phyloP scores from a whole-genome alignment of 2,888 invertebrate species.

The Polyommatus icarus region DNA sequence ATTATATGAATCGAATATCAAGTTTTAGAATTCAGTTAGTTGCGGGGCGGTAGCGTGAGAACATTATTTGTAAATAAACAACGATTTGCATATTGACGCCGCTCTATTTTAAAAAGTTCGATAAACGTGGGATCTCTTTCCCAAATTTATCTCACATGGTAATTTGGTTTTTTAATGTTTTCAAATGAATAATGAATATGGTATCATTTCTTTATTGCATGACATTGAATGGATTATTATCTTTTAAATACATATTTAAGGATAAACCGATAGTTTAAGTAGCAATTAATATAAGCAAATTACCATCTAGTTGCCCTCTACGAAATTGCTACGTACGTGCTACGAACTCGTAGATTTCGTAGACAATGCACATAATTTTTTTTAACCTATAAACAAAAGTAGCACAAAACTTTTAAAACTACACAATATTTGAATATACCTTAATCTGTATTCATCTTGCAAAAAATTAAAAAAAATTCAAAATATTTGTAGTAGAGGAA shows the following conservation, averaged over 20 bases:
- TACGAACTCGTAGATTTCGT: background rate
- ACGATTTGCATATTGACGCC: slow-evolving; percentile 28
- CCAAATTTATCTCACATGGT: background rate
- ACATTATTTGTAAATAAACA: slow-evolving; percentile 43
- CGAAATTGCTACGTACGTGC: slow-evolving; percentile 4
- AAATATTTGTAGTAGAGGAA: background rate
- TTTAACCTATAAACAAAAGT: no score
- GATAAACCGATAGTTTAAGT: background rate
- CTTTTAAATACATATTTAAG: background rate
- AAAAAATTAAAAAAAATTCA: background rate
- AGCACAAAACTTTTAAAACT: no score
- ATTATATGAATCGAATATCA: slow-evolving; percentile 59
- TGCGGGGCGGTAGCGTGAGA: slow-evolving; percentile 51
- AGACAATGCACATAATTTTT: background rate
- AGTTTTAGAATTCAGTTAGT: slow-evolving; percentile 57
- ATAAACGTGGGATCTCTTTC: slow-evolving; percentile 23
- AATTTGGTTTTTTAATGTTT: slow-evolving; percentile 12
- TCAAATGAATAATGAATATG: background rate
- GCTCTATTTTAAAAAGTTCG: slow-evolving; percentile 17
- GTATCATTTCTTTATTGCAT: background rate
- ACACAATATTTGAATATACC: no score
- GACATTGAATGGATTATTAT: background rate
- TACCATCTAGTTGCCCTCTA: background rate
- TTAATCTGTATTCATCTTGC: background rate
- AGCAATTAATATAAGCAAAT: background rate